phyloP scores from a whole-genome alignment of 2,888 invertebrate genomes.

The Drosophila flavopinicola region DNA sequence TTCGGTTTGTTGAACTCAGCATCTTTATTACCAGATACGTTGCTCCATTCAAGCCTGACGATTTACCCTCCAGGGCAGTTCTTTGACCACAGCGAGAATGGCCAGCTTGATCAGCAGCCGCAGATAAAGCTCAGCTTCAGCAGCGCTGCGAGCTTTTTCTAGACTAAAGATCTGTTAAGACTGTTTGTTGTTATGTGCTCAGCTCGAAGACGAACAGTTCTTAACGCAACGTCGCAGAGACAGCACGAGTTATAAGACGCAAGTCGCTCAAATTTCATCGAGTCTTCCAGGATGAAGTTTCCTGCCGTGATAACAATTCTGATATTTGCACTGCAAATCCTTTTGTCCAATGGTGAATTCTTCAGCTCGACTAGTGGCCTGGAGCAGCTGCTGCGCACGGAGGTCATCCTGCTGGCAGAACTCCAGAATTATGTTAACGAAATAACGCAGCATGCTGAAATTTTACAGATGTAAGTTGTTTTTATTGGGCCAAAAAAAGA shows the following conservation, averaged over 20 bases:
- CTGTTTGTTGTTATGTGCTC: slow-evolving; percentile 12
- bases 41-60: slow-evolving; percentile 33
- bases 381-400: slow-evolving; percentile 78
- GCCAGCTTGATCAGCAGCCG: slow-evolving; percentile 25
- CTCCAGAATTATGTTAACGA: slow-evolving; percentile 77
- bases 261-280: slow-evolving; percentile 1
- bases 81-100: slow-evolving; percentile 32
- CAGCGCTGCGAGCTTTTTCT: slow-evolving; percentile 52
- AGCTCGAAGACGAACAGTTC: slow-evolving; percentile 52
- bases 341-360: slow-evolving; percentile 61
- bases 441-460: slow-evolving; percentile 70
- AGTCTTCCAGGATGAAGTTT: slow-evolving; percentile 21
- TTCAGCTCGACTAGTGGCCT: slow-evolving; percentile 78
- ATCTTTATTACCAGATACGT: background rate
- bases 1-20: slow-evolving; percentile 49
- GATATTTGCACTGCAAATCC: slow-evolving; percentile 26
- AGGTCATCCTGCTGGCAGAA: slow-evolving; percentile 69
- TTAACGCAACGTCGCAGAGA: slow-evolving; percentile 53
- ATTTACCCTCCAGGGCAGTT: slow-evolving; percentile 46
- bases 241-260: slow-evolving; percentile 27
- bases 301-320: background rate
- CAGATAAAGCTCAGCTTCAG: slow-evolving; percentile 39
- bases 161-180: slow-evolving; percentile 26
- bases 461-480: slow-evolving; percentile 68
- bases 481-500: background rate